A percentile compares a stretch with the other conserved stretches of the same genome.
Evolutionary conservation across 1,140 invertebrate genomes (phyloP).

Genomic region (Leptopilina boulardi): DNA sequence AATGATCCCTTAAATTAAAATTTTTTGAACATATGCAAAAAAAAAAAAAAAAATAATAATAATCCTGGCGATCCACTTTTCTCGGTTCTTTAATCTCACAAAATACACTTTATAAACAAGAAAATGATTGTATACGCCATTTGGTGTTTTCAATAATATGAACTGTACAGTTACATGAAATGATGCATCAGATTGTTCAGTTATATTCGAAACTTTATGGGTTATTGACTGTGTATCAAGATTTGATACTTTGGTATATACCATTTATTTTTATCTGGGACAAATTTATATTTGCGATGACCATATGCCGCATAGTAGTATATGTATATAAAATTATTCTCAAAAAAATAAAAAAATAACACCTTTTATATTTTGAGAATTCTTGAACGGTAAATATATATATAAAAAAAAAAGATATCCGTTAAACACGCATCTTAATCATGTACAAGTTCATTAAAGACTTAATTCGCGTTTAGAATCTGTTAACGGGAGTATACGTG

Average conservation of each 20-base stretch:
- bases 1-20: too few relatives aligned
- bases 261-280: constrained; percentile 60
- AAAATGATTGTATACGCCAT: background rate
- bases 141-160: background rate
- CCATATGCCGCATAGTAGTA: constrained; percentile 49
- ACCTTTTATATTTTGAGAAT: background rate
- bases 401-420: background rate
- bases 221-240: constrained; percentile 43
- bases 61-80: constrained; percentile 18
- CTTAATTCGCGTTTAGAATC: constrained; percentile 16
- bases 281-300: constrained; percentile 43
- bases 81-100: background rate
- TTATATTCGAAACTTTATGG: constrained; percentile 53
- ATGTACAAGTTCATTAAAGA: constrained; percentile 19
- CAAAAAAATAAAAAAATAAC: too few relatives aligned
- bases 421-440: constrained; percentile 25
- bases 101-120: background rate
- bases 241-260: constrained; percentile 25
- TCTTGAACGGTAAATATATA: background rate
- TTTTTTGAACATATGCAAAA: too few relatives aligned
- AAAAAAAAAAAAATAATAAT: too few relatives aligned
- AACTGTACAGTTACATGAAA: constrained; percentile 17
- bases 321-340: too few relatives aligned
- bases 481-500: constrained; percentile 29
- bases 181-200: constrained; percentile 52